A percentile compares a stretch with the other conserved stretches of the same genome.
phyloP scores from a whole-genome alignment of 1,140 invertebrate species.

The Neodiprion virginianus region DNA sequence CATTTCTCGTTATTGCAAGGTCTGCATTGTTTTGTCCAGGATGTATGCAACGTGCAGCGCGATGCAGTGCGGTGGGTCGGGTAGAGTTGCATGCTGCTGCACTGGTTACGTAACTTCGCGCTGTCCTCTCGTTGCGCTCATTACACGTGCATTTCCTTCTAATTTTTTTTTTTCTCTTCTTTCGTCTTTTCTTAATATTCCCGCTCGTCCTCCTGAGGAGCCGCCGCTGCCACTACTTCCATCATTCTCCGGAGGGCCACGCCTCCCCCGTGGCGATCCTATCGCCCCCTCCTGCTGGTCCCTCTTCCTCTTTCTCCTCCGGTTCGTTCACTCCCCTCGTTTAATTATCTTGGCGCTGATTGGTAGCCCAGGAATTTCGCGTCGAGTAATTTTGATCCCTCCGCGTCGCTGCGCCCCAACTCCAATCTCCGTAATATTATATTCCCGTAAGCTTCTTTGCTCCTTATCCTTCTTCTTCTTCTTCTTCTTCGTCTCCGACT shows the following conservation, averaged over 20 bases:
- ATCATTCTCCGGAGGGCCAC: constrained; percentile 53
- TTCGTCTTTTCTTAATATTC: constrained; percentile 35
- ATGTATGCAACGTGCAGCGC: too few species aligned
- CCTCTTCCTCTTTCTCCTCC: constrained; percentile 25
- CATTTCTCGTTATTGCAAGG: too few species aligned
- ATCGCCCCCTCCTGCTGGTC: constrained; percentile 41
- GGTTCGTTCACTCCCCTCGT: constrained; percentile 50
- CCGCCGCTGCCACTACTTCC: constrained; percentile 50
- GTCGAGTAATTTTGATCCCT: constrained; percentile 56
- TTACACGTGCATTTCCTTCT: background rate
- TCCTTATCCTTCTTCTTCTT: constrained; percentile 7
- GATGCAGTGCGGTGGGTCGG: too few species aligned
- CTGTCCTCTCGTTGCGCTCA: background rate
- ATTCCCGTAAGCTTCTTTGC: background rate
- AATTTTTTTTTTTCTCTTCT: constrained; percentile 29
- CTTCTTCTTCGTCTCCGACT: background rate
- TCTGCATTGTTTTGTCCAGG: too few species aligned
- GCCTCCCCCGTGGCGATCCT: constrained; percentile 55
- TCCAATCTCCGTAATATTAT: constrained; percentile 10
- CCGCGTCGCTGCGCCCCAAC: constrained; percentile 20
- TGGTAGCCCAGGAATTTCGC: constrained; percentile 57
- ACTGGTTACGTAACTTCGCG: background rate
- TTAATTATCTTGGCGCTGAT: constrained; percentile 59
- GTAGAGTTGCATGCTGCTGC: too few species aligned
- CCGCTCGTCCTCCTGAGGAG: constrained; percentile 43